Base-by-base conservation (phyloP, 2,797 vertebrate genomes). In the Leucoraja ocellata region DNA sequence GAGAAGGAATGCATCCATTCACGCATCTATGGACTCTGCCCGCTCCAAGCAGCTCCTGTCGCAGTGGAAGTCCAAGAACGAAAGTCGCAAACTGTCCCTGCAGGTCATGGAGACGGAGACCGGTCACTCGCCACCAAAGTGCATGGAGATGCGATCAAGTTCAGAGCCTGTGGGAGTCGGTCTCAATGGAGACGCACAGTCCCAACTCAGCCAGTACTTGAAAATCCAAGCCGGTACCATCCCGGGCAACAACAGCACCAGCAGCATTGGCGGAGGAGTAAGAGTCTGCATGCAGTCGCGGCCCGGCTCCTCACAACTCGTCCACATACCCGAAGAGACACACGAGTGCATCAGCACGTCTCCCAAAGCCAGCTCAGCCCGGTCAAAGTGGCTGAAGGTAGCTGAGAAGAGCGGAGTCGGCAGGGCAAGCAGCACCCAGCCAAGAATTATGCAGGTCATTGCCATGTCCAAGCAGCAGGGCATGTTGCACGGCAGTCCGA, bases 401-500 rank as follows among this genome's bases (percentile, higher is more conserved):
- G 97, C 98, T 0, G 98, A 99, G 95, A 99, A 98, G 96, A 97
- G 97, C 0, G 97, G 96, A n/a, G 95, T 97, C 1, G 97, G 97
- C 93, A 96, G 98, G 94, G 97, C 96, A 94, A 98, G 97, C 18
- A 98, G 97, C 18, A 97, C 95, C 94, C 98, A 98, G 94, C 98
- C 98, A 0, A 96, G 98, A 74, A 97, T 99, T 95, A 98, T 99
- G 98, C 99, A 99, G 94, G 98, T 99, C 16, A 99, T 99, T 68
- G 98, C 98, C 46, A 98, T 99, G 98, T 99, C 98, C 94, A 99
- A 99, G 96, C 99, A 99, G 94, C 99, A 99, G 95, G 98, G 98
- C 10, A 97, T 99, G 10, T 97, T 99, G 18, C 98, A 99, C 94
- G 96, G 97, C 93, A 98, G 98, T 86, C 98, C 98, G 61, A 98